A percentile compares a stretch with the other conserved stretches of the same genome.
These are phyloP conservation scores for Eciton burchellii DNA, from an alignment of 1,140 invertebrate species.

Conservation along the genomic window DNA sequence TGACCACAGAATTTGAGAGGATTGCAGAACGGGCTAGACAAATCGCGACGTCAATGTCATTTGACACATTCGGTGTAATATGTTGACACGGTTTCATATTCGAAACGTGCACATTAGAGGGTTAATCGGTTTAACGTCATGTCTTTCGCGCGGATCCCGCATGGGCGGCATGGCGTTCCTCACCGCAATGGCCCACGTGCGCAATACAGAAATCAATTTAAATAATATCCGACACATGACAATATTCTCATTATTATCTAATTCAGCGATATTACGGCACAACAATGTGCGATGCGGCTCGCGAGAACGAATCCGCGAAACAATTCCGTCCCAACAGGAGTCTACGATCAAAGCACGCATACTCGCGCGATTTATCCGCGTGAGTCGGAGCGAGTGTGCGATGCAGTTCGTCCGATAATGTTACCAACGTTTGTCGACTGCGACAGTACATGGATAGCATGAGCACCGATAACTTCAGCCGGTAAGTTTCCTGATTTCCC, in stretches of 20 bases:
- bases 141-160: constrained; percentile 32
- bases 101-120: constrained; percentile 24
- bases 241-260: constrained; percentile 57
- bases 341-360: constrained; percentile 62
- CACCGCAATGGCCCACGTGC: constrained; percentile 12
- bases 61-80: constrained; percentile 33
- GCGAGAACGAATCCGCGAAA: constrained; percentile 51
- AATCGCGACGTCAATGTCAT: constrained; percentile 36
- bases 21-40: background rate
- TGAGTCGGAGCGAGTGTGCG: constrained; percentile 50
- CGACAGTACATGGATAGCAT: constrained; percentile 43
- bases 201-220: constrained; percentile 43
- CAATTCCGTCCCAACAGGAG: background rate
- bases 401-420: constrained; percentile 64
- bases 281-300: constrained; percentile 38
- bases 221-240: constrained; percentile 28
- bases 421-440: constrained; percentile 69
- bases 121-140: constrained; percentile 46
- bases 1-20: constrained; percentile 26
- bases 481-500: constrained; percentile 50
- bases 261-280: background rate
- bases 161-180: constrained; percentile 6
- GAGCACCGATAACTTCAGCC: constrained; percentile 29
- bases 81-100: constrained; percentile 27
- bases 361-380: constrained; percentile 61